Base-by-base conservation (phyloP, 2,113 vertebrate species). In the Paralichthys olivaceus region DNA sequence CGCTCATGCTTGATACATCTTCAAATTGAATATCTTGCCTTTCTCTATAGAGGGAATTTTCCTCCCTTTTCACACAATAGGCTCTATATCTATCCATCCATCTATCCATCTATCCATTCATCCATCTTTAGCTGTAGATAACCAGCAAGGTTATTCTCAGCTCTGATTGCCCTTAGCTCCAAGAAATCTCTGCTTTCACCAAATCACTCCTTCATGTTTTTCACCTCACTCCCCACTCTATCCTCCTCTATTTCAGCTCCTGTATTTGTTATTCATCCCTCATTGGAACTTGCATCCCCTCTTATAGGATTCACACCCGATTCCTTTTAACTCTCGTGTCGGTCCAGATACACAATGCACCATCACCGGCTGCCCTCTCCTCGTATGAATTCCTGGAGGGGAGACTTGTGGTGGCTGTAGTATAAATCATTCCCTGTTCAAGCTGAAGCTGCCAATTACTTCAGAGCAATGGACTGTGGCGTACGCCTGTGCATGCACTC, bases 401-500 rank as follows among this genome's bases (percentile, higher is more conserved):
- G 80, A 78, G 62, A 43, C 32, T 17, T 32, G 73, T 53, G 64
- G 60, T 69, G 72, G 87, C 72, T 79, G 75, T 60, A 28, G 75
- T 58, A 84, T 90, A 86, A 89, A 90, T 90, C 85, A 85, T 47
- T 84, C 62, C 20, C 57, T 40, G 45, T 59, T 66, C 80, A 85
- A 45, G 67, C 77, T 63, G n/a, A 49, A 63, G 62, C 63, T 75
- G 83, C 72, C 86, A 87, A 84, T 90, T 89, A 84, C 80, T 88
- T 87, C 77, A 84, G 69, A 87, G 80, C 74, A 81, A 86, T 76
- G 84, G 70, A 83, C 62, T 56, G 64, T 53, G 51, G 69, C 14
- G 19, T 28, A 22, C 49, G 57, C 57, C 67, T 72, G 32, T 59
- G 71, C 54, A 32, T 55, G 11, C 56, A 49, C 14, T 20, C 1